Evolutionary conservation across 2,797 vertebrate species (phyloP).

Genomic region (Coracias cyanogaster): DNA sequence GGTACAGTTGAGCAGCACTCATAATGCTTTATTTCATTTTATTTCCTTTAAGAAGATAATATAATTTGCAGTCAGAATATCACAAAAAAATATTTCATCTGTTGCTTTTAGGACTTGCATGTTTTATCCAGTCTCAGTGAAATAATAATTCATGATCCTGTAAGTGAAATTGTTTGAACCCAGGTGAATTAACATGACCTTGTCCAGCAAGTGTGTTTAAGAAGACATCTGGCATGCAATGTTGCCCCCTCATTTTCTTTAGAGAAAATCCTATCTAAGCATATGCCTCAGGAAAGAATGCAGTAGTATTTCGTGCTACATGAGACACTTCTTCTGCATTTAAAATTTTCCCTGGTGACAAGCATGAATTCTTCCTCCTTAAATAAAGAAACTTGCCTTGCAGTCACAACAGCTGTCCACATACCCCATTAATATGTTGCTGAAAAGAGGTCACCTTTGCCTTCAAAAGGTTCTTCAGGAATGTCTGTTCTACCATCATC

Average conservation of each 20-base stretch:
- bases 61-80: background rate
- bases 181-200: background rate
- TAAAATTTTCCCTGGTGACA: background rate
- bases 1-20: background rate
- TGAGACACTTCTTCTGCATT: background rate
- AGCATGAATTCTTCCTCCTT: background rate
- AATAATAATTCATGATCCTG: background rate
- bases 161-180: background rate
- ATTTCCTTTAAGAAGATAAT: background rate
- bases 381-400: slow-evolving; percentile 27
- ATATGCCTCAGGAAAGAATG: background rate
- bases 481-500: background rate
- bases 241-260: background rate
- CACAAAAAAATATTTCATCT: background rate
- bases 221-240: background rate
- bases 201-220: background rate
- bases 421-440: background rate
- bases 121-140: background rate
- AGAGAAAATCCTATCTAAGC: background rate
- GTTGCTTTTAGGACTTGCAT: background rate
- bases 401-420: background rate
- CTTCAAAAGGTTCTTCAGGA: slow-evolving; percentile 6
- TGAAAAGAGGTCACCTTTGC: slow-evolving; percentile 33
- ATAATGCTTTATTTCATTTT: background rate
- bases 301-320: background rate